Conservation (phyloP, 2,113 vertebrate species). For the Muntiacus reevesi region DNA sequence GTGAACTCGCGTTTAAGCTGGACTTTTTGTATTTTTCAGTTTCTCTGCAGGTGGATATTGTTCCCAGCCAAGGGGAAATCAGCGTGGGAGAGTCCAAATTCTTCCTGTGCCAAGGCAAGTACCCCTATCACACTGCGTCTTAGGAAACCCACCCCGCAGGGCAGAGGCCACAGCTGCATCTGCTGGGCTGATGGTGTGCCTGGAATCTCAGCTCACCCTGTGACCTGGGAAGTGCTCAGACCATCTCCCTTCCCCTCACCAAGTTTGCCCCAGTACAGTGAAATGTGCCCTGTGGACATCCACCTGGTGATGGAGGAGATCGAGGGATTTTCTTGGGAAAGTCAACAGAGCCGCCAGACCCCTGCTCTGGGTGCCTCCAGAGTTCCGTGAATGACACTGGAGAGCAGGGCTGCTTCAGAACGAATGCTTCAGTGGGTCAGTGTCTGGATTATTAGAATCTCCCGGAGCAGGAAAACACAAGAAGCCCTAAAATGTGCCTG, state of each 20-base stretch:
- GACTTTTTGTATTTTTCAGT: constrained; percentile 77
- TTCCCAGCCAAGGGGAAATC: constrained; percentile 94
- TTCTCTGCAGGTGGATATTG: constrained; percentile 95
- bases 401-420: not conserved
- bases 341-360: not conserved
- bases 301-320: not conserved
- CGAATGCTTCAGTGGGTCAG: not conserved
- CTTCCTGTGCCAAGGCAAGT: constrained; percentile 96
- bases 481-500: not conserved
- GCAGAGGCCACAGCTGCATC: not conserved
- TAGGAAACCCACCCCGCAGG: not conserved
- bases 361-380: not conserved
- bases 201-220: not conserved
- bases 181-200: rapidly evolving
- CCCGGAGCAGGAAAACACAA: not conserved
- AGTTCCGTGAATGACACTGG: not conserved
- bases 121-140: constrained; percentile 64
- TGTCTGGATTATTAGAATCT: not conserved
- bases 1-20: not conserved
- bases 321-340: not conserved
- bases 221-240: not conserved
- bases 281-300: not conserved
- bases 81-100: constrained; percentile 98
- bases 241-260: not conserved
- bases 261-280: not conserved